Evolutionary conservation across 2,888 invertebrate species (phyloP), one percentile per base, ranked within the genome.

Genomic region (Machimus atricapillus): DNA sequence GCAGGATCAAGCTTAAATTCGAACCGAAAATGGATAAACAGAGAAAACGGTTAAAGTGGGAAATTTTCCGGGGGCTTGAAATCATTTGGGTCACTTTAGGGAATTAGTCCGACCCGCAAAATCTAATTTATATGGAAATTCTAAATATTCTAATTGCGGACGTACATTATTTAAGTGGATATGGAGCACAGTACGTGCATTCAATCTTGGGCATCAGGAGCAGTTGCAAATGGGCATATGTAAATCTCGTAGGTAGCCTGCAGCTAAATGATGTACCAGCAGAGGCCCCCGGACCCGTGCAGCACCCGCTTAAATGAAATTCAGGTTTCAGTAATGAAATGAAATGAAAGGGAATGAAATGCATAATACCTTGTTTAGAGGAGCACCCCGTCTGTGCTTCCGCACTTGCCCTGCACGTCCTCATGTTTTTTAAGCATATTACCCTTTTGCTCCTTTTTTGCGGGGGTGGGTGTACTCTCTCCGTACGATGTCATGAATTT

Each of bases 141-240:
- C 46, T 52, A 81, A 81, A 81, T 81, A 81, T 81, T 81, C 81
- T 81, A 81, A 81, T 81, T 81, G 81, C 81, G 81, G 56, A 81
- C 52, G 81, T 52, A 81, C 56, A 81, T 81, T 81, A 81, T 81
- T 81, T 81, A 81, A 81, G 81, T 46, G 81, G 56, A 81, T 81
- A 27, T 52, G 81, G 52, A 43, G 27, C 52, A 46, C 6, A 81
- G 40, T 43, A 78, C 78, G 43, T 78, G 78, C 19, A 78, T 78
- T 78, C 78, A 78, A 78, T 78, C 78, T 78, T 43, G 78, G 43
- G 37, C 66, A 78, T 78, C 78, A 78, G 78, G 78, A 78, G 78
- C 46, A 40, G 78, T 43, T 78, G 78, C 78, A 78, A 78, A 40
- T 78, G 78, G 37, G 78, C 40, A 78, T 78, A 78, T 78, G 78